These are phyloP conservation scores for Lanius collurio DNA, from an alignment of 2,113 vertebrate genomes.

Conservation along the genomic window DNA sequence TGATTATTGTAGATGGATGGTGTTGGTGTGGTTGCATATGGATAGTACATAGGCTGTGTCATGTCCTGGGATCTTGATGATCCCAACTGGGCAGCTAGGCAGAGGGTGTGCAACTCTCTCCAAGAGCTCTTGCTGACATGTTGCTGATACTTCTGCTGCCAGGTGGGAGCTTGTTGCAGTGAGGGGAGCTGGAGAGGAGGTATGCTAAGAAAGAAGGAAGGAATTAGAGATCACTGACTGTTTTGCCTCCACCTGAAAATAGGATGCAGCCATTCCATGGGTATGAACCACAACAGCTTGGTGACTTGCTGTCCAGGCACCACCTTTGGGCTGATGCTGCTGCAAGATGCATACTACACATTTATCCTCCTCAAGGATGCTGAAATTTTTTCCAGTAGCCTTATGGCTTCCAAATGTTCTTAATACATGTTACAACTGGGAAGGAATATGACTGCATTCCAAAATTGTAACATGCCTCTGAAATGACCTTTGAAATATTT, in stretches of 20 bases:
- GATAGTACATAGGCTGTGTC: neutral
- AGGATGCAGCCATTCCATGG: fast-evolving
- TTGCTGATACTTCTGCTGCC: neutral
- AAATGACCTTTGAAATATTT: neutral
- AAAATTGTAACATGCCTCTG: neutral
- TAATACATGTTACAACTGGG: neutral
- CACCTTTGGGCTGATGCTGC: neutral
- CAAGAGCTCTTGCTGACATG: neutral
- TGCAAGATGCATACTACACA: neutral
- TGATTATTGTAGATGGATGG: fast-evolving
- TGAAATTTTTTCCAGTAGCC: neutral
- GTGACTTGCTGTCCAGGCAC: neutral
- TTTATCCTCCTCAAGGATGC: neutral
- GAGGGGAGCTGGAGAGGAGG: neutral
- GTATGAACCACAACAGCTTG: neutral
- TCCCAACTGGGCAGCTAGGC: fast-evolving
- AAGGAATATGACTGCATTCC: neutral
- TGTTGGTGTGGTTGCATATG: neutral
- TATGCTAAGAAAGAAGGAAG: neutral
- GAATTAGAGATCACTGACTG: neutral
- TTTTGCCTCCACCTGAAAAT: neutral
- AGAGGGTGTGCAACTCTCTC: fast-evolving
- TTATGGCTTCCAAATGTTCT: neutral
- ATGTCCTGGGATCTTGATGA: neutral
- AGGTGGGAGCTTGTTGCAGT: neutral